phyloP scores from a whole-genome alignment of 2,888 invertebrate genomes.

The Nineta flava region DNA sequence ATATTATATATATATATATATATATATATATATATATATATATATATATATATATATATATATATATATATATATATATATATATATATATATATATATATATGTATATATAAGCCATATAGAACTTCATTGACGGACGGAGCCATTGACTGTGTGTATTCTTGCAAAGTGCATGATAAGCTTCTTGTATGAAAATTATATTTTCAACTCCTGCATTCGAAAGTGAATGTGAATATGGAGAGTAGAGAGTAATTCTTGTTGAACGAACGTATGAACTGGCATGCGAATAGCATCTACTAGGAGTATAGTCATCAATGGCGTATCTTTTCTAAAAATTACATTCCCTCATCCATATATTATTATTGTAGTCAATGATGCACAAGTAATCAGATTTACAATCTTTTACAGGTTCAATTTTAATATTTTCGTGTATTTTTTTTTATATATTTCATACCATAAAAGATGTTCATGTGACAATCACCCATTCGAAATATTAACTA shows the following conservation, averaged over 20 bases:
- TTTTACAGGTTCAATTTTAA: not conserved
- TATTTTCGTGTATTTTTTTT: too few relatives aligned
- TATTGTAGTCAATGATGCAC: not conserved
- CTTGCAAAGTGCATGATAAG: conserved; percentile 1
- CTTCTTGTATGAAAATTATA: not conserved
- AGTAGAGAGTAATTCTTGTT: not conserved
- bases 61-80: too few relatives aligned
- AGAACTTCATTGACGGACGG: too few relatives aligned
- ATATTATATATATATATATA: too few relatives aligned
- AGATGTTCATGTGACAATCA: too few relatives aligned
- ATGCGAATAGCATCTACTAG: not conserved
- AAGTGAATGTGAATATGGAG: not conserved
- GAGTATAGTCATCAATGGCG: not conserved
- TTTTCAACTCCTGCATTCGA: not conserved
- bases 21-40: too few relatives aligned
- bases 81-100: too few relatives aligned
- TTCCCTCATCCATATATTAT: not conserved
- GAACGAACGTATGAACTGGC: not conserved
- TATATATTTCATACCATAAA: too few relatives aligned
- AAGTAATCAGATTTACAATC: not conserved
- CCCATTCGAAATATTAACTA: too few relatives aligned
- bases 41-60: too few relatives aligned
- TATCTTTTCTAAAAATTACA: not conserved
- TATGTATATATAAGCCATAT: too few relatives aligned
- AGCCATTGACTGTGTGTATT: not conserved